Conservation (phyloP, 2,888 invertebrate genomes). For the Atrina japonica region DNA sequence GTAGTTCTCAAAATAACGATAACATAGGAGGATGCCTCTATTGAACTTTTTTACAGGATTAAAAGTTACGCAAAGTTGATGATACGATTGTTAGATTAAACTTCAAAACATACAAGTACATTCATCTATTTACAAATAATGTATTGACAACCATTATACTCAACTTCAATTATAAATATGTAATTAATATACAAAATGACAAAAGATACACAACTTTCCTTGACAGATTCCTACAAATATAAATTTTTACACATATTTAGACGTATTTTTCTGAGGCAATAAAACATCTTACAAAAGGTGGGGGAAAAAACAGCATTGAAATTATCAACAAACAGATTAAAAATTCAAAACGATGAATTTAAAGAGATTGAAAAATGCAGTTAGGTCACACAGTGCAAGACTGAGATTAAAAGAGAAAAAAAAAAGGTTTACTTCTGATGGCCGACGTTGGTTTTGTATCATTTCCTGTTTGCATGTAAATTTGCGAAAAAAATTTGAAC, state of each 20-base stretch:
- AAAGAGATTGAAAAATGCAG: background rate
- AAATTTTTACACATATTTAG: too few relatives aligned
- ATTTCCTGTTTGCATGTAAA: constrained; percentile 29
- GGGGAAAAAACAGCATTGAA: constrained; percentile 2
- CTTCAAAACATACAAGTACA: too few relatives aligned
- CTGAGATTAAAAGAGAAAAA: constrained; percentile 3
- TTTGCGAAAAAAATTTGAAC: background rate
- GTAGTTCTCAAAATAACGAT: background rate
- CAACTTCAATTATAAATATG: too few relatives aligned
- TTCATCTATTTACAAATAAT: too few relatives aligned
- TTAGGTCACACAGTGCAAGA: constrained; percentile 17
- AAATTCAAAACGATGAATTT: background rate
- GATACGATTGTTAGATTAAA: too few relatives aligned
- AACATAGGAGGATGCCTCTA: background rate
- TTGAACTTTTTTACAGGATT: too few relatives aligned
- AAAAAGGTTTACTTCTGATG: background rate
- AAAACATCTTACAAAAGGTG: background rate
- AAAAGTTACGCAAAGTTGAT: too few relatives aligned
- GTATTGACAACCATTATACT: too few relatives aligned
- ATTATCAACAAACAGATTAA: background rate
- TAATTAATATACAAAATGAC: too few relatives aligned
- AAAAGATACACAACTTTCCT: too few relatives aligned
- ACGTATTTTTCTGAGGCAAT: background rate
- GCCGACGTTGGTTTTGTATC: constrained; percentile 15
- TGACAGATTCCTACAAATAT: too few relatives aligned